phyloP scores from a whole-genome alignment of 2,888 invertebrate species.

The Spilarctia lutea region DNA sequence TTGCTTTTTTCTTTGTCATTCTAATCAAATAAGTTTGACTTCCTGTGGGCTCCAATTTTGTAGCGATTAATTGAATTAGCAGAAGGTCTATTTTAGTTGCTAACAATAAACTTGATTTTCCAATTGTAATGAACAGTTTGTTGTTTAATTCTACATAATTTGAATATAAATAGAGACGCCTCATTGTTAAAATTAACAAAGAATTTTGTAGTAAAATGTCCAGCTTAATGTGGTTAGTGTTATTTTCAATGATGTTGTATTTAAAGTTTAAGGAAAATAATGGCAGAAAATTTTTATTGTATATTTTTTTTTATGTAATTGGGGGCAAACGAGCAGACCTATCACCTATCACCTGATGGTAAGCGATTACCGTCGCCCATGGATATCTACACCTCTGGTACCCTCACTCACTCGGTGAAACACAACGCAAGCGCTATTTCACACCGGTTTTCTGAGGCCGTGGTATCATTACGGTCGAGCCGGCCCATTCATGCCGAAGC shows the following conservation, averaged over 20 bases:
- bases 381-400: too few relatives aligned
- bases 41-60: conserved; percentile 31
- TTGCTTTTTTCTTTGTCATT: conserved; percentile 37
- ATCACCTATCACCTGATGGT: too few relatives aligned
- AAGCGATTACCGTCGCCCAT: too few relatives aligned
- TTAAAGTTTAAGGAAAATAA: too few relatives aligned
- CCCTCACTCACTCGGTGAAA: too few relatives aligned
- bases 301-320: too few relatives aligned
- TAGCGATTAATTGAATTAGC: conserved; percentile 12
- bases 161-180: background rate
- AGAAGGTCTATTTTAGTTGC: conserved; percentile 5
- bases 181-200: background rate
- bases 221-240: background rate
- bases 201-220: background rate
- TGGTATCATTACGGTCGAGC: too few relatives aligned
- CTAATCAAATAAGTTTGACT: conserved; percentile 41
- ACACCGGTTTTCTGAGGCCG: too few relatives aligned
- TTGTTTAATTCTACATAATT: background rate
- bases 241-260: too few relatives aligned
- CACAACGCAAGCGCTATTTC: too few relatives aligned
- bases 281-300: background rate
- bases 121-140: conserved; percentile 5
- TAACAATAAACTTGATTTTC: background rate
- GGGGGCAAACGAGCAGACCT: too few relatives aligned
- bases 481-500: too few relatives aligned